Conservation (phyloP, 1,140 invertebrate genomes). For the Chionoecetes opilio region DNA sequence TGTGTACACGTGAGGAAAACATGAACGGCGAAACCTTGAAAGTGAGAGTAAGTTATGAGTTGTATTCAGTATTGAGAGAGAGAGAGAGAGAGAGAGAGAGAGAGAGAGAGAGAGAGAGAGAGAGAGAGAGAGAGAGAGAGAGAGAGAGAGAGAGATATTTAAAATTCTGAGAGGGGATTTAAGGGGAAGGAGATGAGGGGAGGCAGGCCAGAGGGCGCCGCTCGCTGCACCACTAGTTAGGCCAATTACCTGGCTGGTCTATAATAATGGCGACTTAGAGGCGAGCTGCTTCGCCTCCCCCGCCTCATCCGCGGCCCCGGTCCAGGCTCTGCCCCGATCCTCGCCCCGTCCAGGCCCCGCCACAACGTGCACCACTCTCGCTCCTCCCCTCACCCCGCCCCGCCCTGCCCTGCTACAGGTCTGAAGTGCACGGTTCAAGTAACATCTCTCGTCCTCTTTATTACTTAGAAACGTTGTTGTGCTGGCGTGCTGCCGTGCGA, state of each 20-base stretch:
- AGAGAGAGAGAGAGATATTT: not conserved
- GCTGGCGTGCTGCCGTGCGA: not conserved
- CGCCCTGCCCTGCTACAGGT: not conserved
- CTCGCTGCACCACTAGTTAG: conserved; percentile 49
- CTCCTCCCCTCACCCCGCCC: not conserved
- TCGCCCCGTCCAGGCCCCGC: not conserved
- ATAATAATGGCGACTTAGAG: conserved; percentile 41
- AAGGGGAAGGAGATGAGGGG: not conserved
- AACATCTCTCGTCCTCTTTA: conserved; percentile 2
- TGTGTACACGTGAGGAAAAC: no score
- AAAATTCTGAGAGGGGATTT: not conserved
- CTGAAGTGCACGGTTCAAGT: not conserved
- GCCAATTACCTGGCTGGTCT: conserved; percentile 44
- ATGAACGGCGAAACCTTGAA: no score
- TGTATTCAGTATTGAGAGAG: no score
- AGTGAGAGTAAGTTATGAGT: no score
- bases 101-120: no score
- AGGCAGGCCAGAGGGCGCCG: not conserved
- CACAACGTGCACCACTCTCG: not conserved
- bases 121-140: conserved; percentile 6
- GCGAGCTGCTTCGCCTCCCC: not conserved
- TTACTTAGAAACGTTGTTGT: conserved; percentile 4
- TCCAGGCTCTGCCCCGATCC: not conserved
- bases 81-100: no score
- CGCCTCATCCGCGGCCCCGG: not conserved